Conservation (phyloP, 1,140 invertebrate genomes). For the Aphelenchoides fujianensis region DNA sequence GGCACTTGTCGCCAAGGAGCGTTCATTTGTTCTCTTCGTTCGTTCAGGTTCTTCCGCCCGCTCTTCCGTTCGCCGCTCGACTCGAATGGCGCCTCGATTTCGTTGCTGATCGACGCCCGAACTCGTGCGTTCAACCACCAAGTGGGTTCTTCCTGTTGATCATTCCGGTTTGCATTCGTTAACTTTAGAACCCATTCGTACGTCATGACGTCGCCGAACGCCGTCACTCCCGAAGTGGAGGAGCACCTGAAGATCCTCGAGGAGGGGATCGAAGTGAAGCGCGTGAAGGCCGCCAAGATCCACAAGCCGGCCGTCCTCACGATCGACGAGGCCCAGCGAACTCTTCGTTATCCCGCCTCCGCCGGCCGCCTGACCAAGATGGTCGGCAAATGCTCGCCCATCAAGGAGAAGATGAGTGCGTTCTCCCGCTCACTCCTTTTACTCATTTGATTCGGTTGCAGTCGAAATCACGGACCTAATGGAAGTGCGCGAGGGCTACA, state of each 20-base stretch:
- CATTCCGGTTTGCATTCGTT: too few relatives aligned
- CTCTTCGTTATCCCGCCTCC: slow-evolving; percentile 21
- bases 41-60: too few relatives aligned
- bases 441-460: slow-evolving; percentile 28
- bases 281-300: slow-evolving; percentile 25
- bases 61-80: too few relatives aligned
- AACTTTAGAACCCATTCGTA: too few relatives aligned
- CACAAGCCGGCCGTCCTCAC: slow-evolving; percentile 1
- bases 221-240: slow-evolving; percentile 10
- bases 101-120: too few relatives aligned
- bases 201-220: too few relatives aligned
- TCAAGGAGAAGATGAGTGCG: slow-evolving; percentile 9
- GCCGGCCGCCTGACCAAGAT: not conserved
- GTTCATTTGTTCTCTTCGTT: too few relatives aligned
- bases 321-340: slow-evolving; percentile 16
- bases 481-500: slow-evolving; percentile 57
- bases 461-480: slow-evolving; percentile 51
- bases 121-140: too few relatives aligned
- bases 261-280: slow-evolving; percentile 27
- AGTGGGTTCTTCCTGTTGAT: too few relatives aligned
- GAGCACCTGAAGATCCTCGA: slow-evolving; percentile 23
- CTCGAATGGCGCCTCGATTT: too few relatives aligned
- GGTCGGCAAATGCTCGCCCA: slow-evolving; percentile 3
- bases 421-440: not conserved
- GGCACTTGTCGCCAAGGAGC: too few relatives aligned